These are phyloP conservation scores for Mamestra configurata DNA, from an alignment of 1,140 invertebrate genomes.

Conservation along the genomic window DNA sequence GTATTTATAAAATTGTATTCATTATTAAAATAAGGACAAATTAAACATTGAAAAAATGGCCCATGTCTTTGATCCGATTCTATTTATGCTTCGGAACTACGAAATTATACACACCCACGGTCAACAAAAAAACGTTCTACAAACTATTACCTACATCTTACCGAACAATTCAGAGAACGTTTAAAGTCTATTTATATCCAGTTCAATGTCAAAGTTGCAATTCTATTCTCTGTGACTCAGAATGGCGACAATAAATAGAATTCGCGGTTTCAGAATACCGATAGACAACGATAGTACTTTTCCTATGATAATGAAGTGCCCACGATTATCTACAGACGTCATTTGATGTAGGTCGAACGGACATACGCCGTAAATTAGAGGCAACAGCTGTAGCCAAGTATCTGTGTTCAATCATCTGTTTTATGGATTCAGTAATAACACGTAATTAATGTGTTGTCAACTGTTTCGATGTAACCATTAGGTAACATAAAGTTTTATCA, in stretches of 20 bases:
- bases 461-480: neutral
- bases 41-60: too few relatives aligned
- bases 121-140: neutral
- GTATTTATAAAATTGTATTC: too few relatives aligned
- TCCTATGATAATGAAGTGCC: conserved; percentile 7
- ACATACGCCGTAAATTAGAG: neutral
- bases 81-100: too few relatives aligned
- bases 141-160: neutral
- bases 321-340: neutral
- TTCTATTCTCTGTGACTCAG: conserved; percentile 1
- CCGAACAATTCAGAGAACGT: neutral
- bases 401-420: neutral
- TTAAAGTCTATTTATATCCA: conserved; percentile 33
- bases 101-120: too few relatives aligned
- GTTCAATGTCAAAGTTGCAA: conserved; percentile 36
- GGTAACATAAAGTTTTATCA: neutral
- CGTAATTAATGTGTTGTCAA: neutral
- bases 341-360: conserved; percentile 16
- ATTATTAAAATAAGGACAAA: too few relatives aligned
- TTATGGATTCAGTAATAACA: neutral
- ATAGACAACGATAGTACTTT: conserved; percentile 38
- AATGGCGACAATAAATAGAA: conserved; percentile 1
- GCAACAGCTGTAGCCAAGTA: neutral
- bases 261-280: neutral
- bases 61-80: too few relatives aligned